A percentile compares a stretch with the other conserved stretches of the same genome.
Conservation (phyloP, 2,797 vertebrate species). For the Galaxias olidus region DNA sequence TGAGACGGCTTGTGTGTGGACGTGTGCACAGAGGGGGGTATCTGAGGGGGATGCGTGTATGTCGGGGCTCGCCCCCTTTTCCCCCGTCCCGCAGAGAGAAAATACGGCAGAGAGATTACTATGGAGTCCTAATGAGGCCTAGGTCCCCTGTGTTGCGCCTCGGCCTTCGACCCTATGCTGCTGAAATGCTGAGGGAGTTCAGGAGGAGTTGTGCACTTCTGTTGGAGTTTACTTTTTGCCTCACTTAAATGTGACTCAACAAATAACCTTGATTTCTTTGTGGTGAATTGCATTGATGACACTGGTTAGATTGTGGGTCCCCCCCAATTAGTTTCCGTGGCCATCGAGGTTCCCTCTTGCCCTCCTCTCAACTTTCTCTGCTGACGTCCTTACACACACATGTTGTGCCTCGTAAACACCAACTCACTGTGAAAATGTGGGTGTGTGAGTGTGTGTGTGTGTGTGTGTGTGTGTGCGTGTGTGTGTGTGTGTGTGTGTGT, state of each 20-base stretch:
- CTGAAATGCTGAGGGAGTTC: constrained; percentile 12
- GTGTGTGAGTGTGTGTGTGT: constrained; percentile 29
- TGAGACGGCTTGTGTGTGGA: constrained; percentile 30
- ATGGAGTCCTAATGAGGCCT: constrained; percentile 46
- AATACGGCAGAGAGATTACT: constrained; percentile 35
- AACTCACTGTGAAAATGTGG: constrained; percentile 36
- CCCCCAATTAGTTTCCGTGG: constrained; percentile 4
- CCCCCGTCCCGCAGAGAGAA: constrained; percentile 60
- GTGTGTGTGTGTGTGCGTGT: constrained; percentile 25
- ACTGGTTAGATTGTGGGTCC: background rate
- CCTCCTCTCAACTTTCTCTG: constrained; percentile 6
- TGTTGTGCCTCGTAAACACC: constrained; percentile 47
- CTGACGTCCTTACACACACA: constrained; percentile 40
- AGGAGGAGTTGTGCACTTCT: constrained; percentile 6
- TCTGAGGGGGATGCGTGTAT: constrained; percentile 64
- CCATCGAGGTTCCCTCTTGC: background rate
- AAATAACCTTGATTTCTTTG: constrained; percentile 14
- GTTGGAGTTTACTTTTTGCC: constrained; percentile 18
- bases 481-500: constrained; percentile 24
- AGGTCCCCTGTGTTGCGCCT: constrained; percentile 37
- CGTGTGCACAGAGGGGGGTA: constrained; percentile 16
- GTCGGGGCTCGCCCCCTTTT: constrained; percentile 63
- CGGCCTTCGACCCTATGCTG: constrained; percentile 18
- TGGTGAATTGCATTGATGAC: background rate
- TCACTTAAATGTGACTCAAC: background rate